phyloP scores from a whole-genome alignment of 2,888 invertebrate species.

The Anaspis maculata region DNA sequence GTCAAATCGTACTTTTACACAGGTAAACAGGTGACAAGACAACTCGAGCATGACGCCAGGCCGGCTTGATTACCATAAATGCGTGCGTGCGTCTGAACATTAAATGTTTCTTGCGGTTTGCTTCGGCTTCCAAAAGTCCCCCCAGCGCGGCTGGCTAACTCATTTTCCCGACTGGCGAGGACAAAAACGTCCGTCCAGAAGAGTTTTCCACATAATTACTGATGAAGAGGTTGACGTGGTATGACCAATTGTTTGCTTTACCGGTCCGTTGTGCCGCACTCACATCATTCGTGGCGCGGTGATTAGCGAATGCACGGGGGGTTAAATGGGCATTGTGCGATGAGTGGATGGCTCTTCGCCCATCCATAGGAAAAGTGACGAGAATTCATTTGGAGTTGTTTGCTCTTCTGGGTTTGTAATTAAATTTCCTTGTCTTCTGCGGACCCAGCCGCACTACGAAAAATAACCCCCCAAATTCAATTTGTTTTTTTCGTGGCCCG shows the following conservation, averaged over 20 bases:
- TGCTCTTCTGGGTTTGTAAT: constrained; percentile 19
- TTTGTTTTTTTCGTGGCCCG: constrained; percentile 6
- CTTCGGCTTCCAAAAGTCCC: background rate
- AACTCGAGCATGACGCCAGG: too few species aligned
- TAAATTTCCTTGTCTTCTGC: constrained; percentile 18
- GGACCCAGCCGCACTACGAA: constrained; percentile 7
- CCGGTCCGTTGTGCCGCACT: constrained; percentile 15
- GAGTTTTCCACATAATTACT: constrained; percentile 28
- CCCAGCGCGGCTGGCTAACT: too few species aligned
- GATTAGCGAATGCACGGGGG: constrained; percentile 9
- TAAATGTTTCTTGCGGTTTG: background rate
- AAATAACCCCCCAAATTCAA: constrained; percentile 13
- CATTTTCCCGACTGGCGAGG: too few species aligned
- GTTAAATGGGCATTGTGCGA: constrained; percentile 6
- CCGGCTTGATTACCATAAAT: constrained; percentile 2
- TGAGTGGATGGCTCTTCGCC: constrained; percentile 10
- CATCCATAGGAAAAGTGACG: constrained; percentile 12
- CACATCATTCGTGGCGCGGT: constrained; percentile 8
- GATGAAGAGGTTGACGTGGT: constrained; percentile 21
- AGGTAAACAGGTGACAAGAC: too few species aligned
- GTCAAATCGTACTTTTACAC: too few species aligned
- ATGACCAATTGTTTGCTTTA: constrained; percentile 26
- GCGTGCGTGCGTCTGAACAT: too few species aligned
- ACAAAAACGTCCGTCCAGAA: too few species aligned
- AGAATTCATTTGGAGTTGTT: constrained; percentile 19